Conservation (phyloP, 2,888 invertebrate species). For the Pristionchus arcanus region DNA sequence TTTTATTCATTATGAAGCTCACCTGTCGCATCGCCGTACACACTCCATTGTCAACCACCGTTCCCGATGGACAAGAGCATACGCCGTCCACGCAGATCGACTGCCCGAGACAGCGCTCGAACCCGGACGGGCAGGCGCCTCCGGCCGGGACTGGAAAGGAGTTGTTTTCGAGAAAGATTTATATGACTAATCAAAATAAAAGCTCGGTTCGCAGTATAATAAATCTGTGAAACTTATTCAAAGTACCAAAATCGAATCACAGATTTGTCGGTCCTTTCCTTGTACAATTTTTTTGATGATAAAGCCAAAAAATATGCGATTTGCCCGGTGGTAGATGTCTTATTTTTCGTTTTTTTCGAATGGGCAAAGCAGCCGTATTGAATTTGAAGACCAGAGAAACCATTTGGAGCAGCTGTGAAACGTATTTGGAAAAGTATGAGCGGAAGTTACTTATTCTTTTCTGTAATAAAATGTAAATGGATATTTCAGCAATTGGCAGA, state of each 20-base stretch:
- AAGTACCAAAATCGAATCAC: too few relatives aligned
- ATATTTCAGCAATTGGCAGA: too few relatives aligned
- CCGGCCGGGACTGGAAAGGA: conserved; percentile 68
- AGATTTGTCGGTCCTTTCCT: too few relatives aligned
- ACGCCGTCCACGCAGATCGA: conserved; percentile 65
- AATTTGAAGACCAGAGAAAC: background rate
- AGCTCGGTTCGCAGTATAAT: too few relatives aligned
- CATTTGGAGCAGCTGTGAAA: background rate
- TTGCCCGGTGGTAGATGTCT: too few relatives aligned
- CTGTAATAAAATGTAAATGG: too few relatives aligned
- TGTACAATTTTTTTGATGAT: too few relatives aligned
- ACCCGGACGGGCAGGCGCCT: conserved; percentile 70
- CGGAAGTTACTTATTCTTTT: too few relatives aligned
- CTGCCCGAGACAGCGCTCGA: conserved; percentile 73
- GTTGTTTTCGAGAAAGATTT: background rate
- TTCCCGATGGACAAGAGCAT: conserved; percentile 65
- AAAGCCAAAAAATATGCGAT: too few relatives aligned
- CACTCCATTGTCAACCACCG: conserved; percentile 63
- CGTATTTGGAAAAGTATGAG: background rate
- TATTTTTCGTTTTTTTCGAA: too few relatives aligned
- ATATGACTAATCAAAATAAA: background rate
- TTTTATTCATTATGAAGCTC: background rate
- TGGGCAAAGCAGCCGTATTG: background rate
- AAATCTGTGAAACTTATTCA: too few relatives aligned
- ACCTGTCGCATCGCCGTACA: conserved; percentile 59